Evolutionary conservation across 2,797 vertebrate genomes (phyloP).

Genomic region (Rhinoraja longicauda): DNA sequence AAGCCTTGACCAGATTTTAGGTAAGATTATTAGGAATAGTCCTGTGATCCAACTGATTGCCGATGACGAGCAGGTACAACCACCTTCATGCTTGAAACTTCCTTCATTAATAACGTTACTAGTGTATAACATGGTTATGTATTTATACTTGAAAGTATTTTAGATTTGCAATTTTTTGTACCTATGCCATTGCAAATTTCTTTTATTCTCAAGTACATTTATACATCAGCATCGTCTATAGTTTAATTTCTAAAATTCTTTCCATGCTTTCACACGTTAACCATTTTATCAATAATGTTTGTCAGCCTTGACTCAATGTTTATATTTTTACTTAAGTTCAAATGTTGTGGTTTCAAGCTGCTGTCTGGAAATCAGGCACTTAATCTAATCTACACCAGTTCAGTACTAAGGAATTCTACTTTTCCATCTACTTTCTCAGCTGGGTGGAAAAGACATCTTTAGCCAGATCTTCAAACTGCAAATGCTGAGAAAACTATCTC

Average conservation of each 20-base stretch:
- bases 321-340: background rate
- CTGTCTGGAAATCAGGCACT: background rate
- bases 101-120: background rate
- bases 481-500: background rate
- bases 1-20: background rate
- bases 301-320: background rate
- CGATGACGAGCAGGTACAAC: background rate
- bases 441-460: background rate
- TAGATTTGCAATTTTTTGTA: too few relatives aligned
- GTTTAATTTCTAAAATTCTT: too few relatives aligned
- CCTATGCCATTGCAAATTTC: too few relatives aligned
- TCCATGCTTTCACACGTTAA: background rate
- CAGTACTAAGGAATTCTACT: too few relatives aligned
- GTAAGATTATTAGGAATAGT: background rate
- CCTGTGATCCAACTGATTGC: background rate
- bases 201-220: too few relatives aligned
- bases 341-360: background rate
- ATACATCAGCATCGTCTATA: too few relatives aligned
- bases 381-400: background rate
- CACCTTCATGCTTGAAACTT: background rate
- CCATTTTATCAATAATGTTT: background rate
- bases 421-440: too few relatives aligned
- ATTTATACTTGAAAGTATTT: too few relatives aligned
- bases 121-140: too few relatives aligned
- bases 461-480: too few relatives aligned